These are phyloP conservation scores for Drosophila yooni DNA, from an alignment of 2,888 invertebrate genomes.

Conservation along the genomic window DNA sequence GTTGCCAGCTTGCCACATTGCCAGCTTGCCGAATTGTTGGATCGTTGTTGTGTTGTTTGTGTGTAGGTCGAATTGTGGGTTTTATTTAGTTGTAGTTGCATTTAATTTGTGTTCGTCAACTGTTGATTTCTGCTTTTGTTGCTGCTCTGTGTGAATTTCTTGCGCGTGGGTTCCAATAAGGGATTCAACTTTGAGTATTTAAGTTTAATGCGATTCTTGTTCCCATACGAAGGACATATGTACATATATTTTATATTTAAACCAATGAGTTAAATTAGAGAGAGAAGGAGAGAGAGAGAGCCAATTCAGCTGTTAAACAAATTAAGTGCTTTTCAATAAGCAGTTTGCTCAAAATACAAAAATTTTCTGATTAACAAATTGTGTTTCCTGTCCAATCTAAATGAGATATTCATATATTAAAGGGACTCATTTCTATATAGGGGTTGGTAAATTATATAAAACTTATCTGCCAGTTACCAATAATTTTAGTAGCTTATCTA, in stretches of 20 bases:
- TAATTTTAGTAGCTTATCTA: neutral
- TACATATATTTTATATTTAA: no score
- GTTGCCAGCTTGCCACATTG: slow-evolving; percentile 3
- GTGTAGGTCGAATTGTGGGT: slow-evolving; percentile 21
- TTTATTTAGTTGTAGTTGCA: slow-evolving; percentile 32
- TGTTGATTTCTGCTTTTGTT: slow-evolving; percentile 5
- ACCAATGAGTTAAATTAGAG: no score
- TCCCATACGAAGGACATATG: no score
- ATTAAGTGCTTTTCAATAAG: no score
- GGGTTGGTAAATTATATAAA: no score
- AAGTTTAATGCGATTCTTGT: neutral
- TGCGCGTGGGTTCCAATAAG: neutral
- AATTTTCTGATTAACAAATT: no score
- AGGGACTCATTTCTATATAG: no score
- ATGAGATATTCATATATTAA: neutral
- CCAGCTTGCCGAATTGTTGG: slow-evolving; percentile 7
- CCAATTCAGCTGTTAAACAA: no score
- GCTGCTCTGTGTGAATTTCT: neutral
- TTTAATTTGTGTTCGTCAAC: slow-evolving; percentile 15
- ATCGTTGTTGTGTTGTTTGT: neutral
- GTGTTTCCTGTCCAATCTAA: no score
- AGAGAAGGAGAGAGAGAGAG: no score
- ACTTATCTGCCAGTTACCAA: neutral
- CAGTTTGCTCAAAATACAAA: no score
- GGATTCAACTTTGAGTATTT: neutral